Evolutionary conservation across 2,797 vertebrate genomes (phyloP), one percentile per base, ranked within the genome.

Genomic region (Pampus argenteus): DNA sequence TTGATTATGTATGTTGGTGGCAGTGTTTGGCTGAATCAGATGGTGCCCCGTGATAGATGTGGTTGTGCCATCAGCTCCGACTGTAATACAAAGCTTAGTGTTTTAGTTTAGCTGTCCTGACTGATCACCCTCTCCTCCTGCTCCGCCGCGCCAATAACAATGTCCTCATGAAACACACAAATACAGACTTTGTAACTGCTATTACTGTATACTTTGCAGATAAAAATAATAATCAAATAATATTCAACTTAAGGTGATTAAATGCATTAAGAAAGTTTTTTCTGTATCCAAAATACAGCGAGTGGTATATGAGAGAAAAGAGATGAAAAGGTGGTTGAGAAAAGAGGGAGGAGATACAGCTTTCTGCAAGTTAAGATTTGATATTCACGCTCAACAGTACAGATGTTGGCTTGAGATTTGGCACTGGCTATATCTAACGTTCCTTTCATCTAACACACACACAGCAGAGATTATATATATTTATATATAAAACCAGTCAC

Each of bases 351-450:
- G 75, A 85, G 73, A 67, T 17, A 38, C 55, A 17, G 66, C 65
- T 55, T 48, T 80, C 52, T 84, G 52, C 82, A 88, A 84, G 78
- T 89, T 54, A 71, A 87, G 79, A 83, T 89, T 78, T 75, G 70
- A 89, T 70, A 65, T 70, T 72, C 5, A 1, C 40, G 64, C 36
- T 63, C 47, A 38, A 71, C 83, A 78, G 48, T 52, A 36, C 49
- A 38, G 42, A 65, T 1, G 17, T 40, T 56, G 65, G 38, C 68
- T 73, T 8, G 15, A 38, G 47, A 28, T 59, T 51, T 55, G 55
- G 49, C 8, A 1, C 25, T 31, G 64, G 18, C 48, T 66, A 17
- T 58, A 52, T 73, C n/a, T 8, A 69, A 52, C 31, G 36, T 67
- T 44, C 25, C 51, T 87, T 65, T 80, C 38, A 72, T 71, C 38